Evolutionary conservation across 92 coral and sea anemone genomes (phyloP), one percentile per base, ranked within the genome.

Genomic region (Blastomussa wellsi): DNA sequence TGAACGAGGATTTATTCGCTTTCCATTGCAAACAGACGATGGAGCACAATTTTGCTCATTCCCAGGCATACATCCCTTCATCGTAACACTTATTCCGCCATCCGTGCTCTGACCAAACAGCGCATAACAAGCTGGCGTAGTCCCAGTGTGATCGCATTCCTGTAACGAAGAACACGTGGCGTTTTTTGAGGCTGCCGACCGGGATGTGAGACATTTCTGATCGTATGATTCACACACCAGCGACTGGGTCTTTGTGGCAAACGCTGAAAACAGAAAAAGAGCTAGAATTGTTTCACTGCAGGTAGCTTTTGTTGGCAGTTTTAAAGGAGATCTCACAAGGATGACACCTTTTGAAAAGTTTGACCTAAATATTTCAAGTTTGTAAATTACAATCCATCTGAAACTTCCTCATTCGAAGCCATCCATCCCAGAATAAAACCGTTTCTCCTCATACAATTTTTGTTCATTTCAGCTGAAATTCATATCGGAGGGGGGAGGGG

Each of bases 141-240:
- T 17, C 5, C 41, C 83, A 60, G 57, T 38, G 37, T 64, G 53
- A 26, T 38, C 39, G 20, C 83, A 79, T 38, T 39, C 39, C 42
- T 79, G 73, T 36, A 79, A 28, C 28, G 60, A 39, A 7, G 48
- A 60, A 62, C 83, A 79, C n/a, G 72, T 37, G 36, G 83, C 26
- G 70, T 79, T 79, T 60, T 17, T 8, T 3, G 38, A 14, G n/a
- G 57, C 9, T 13, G 57, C 14, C 14, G 72, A 62, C 15, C 26
- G n/a, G 26, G 53, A n/a, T 1, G 38, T 64, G 8, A 15, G 33
- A 8, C 83, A 79, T 79, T 62, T 79, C 36, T 15, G 53, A 49
- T 79, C 83, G 48, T 39, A 79, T 28, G 37, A 38, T 14, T 62
- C 83, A n/a, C 83, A 79, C n/a, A 60, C 74, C 19, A 79, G 38